A percentile compares a stretch with the other conserved stretches of the same genome.
These are phyloP conservation scores for Quadriops clusia DNA, from an alignment of 2,888 invertebrate genomes.

Conservation along the genomic window DNA sequence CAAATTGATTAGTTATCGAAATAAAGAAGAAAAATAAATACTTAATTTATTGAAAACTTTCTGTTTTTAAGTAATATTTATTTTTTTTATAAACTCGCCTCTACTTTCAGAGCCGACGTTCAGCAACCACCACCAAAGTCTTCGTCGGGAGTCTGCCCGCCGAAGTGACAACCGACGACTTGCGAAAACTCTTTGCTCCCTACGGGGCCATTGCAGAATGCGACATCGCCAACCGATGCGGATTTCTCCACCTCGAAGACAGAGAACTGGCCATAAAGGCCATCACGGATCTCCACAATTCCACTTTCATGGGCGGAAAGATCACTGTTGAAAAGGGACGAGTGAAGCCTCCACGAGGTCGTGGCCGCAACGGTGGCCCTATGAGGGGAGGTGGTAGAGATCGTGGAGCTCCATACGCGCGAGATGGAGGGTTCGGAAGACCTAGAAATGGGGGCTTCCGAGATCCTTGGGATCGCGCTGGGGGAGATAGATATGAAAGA, in stretches of 20 bases:
- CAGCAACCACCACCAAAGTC: slow-evolving; percentile 50
- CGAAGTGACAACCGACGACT: slow-evolving; percentile 71
- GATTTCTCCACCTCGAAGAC: slow-evolving; percentile 84
- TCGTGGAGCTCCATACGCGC: slow-evolving; percentile 31
- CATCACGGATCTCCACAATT: slow-evolving; percentile 67
- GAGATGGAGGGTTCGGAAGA: slow-evolving; percentile 23
- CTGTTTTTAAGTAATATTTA: neutral
- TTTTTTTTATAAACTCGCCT: slow-evolving; percentile 8
- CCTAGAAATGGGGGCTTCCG: slow-evolving; percentile 14
- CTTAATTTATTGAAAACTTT: no score
- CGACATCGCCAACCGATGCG: slow-evolving; percentile 89
- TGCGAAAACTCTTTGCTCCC: slow-evolving; percentile 70
- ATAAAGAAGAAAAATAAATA: no score
- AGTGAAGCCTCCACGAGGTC: slow-evolving; percentile 55
- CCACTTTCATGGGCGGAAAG: slow-evolving; percentile 69
- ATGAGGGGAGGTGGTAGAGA: slow-evolving; percentile 43
- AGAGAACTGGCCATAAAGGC: slow-evolving; percentile 72
- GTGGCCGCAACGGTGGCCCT: slow-evolving; percentile 39
- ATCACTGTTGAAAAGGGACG: slow-evolving; percentile 78
- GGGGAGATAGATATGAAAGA: slow-evolving; percentile 14
- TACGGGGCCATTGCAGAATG: slow-evolving; percentile 86
- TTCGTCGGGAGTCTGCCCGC: slow-evolving; percentile 88
- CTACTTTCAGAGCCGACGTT: slow-evolving; percentile 27
- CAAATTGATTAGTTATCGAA: no score
- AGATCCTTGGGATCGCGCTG: slow-evolving; percentile 5